Evolutionary conservation across 2,113 vertebrate species (phyloP), one percentile per base, ranked within the genome.

Genomic region (Manacus vitellinus): DNA sequence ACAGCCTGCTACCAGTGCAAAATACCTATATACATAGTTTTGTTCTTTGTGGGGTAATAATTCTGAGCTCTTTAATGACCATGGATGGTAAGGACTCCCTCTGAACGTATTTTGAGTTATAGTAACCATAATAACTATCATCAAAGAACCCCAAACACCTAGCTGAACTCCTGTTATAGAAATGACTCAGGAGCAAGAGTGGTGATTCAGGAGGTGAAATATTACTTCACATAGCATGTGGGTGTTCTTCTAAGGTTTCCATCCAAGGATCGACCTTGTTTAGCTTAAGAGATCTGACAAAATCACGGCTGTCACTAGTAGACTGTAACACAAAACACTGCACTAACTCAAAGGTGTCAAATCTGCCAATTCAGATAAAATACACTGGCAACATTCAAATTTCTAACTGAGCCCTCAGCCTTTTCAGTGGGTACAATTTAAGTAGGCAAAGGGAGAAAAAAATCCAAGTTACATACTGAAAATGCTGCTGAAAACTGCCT

Each of bases 131-230:
- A 76, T 72, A 89, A 49, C 61, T 81, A 31, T 47, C 28, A 76
- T 58, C 46, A 62, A 75, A 79, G 49, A 33, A 44, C 33, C 46
- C n/a, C 28, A 35, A 77, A 71, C 35, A 55, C 61, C 37, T 39
- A 72, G 27, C 46, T 76, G 55, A 92, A 68, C 55, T 73, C 39
- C 73, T 78, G 77, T 49, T 75, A 5, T 13, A 67, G 77, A 75
- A 89, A 89, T 78, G 24, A 87, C 56, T 92, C 33, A 21, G 82
- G 68, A 27, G 41, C 46, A 84, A 41, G 18, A 72, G 21, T 10
- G 31, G 77, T 89, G 86, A 95, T 55, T 94, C 80, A 91, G 61
- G 71, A 81, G 77, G 66, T 87, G 74, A 87, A 94, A 87, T 91
- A 61, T 35, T 66, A 28, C 20, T 46, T 87, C 43, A 41, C 1